Evolutionary conservation across 2,888 invertebrate genomes (phyloP).

Genomic region (Sipha maydis): DNA sequence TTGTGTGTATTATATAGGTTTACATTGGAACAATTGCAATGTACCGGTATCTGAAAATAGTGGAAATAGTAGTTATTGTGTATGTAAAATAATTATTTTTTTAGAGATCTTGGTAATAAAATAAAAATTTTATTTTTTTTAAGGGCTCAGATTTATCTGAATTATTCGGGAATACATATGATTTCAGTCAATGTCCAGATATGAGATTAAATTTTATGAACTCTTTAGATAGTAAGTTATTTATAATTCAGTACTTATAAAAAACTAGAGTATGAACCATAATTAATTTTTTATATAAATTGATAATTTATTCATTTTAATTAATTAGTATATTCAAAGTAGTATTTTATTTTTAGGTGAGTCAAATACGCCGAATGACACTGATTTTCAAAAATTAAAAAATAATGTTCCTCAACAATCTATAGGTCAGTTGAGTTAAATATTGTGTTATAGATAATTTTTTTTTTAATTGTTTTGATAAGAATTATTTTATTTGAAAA

Average conservation of each 20-base stretch:
- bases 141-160: background rate
- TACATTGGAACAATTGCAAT: background rate
- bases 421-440: background rate
- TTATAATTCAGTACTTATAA: background rate
- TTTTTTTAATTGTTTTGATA: too few species aligned
- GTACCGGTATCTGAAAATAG: background rate
- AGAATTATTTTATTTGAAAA: too few species aligned
- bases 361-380: background rate
- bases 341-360: too few species aligned
- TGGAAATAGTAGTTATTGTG: background rate
- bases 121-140: background rate
- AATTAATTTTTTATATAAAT: too few species aligned
- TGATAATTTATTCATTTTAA: too few species aligned
- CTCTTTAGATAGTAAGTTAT: background rate
- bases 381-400: background rate
- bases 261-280: too few species aligned
- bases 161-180: background rate
- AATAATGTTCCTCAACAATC: background rate
- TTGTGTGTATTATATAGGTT: background rate
- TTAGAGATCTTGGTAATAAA: background rate
- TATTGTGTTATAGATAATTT: background rate
- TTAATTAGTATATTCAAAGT: too few species aligned
- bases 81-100: background rate
- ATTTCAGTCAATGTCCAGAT: background rate
- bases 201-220: background rate